A percentile compares a stretch with the other conserved stretches of the same genome.
phyloP scores from a whole-genome alignment of 2,113 vertebrate genomes.

The Myiagra hebetior region DNA sequence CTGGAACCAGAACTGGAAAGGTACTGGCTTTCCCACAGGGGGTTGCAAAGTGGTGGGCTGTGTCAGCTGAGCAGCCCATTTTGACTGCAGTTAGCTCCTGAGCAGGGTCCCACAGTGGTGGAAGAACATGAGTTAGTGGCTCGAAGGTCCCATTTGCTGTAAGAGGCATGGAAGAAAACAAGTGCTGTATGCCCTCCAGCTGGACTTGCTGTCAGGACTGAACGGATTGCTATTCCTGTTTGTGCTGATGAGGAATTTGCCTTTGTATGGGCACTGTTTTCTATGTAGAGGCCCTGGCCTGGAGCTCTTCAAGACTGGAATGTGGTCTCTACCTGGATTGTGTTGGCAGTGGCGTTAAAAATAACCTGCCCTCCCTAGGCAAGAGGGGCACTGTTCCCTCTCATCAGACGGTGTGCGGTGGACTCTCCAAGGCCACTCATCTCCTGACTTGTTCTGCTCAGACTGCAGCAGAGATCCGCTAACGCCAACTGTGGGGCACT shows the following conservation, averaged over 20 bases:
- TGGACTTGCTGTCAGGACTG: neutral
- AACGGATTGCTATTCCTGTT: neutral
- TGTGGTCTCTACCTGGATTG: neutral
- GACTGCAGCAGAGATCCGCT: neutral
- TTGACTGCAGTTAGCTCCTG: neutral
- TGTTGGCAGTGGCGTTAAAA: neutral
- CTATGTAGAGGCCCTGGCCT: neutral
- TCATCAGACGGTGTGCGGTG: neutral
- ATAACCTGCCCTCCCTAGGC: neutral
- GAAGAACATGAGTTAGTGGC: neutral
- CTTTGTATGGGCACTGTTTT: neutral
- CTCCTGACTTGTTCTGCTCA: neutral
- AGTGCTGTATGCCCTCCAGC: neutral
- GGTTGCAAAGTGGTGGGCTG: neutral
- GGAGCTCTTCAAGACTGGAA: neutral
- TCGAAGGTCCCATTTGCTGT: neutral
- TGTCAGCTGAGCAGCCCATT: neutral
- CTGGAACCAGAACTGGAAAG: neutral
- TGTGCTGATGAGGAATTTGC: neutral
- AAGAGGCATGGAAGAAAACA: neutral
- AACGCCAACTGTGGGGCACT: neutral
- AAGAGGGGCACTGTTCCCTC: neutral
- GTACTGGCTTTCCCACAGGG: neutral
- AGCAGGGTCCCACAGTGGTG: neutral
- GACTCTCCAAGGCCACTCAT: neutral